Base-by-base conservation (phyloP, 2,797 vertebrate species). In the Halcyon leucocephala region DNA sequence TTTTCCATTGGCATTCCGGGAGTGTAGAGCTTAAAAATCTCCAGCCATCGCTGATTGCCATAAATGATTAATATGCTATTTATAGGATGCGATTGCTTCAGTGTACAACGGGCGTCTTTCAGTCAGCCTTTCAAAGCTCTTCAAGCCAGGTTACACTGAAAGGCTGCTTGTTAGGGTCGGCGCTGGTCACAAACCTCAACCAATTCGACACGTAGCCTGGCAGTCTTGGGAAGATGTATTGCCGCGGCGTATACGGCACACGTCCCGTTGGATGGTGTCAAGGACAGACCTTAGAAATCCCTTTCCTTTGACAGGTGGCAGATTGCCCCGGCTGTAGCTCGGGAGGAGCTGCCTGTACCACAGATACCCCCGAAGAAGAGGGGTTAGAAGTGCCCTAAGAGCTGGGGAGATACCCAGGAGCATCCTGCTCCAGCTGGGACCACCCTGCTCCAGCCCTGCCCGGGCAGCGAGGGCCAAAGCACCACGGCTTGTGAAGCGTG, bases 1-100 rank as follows among this genome's bases (percentile, higher is more conserved):
- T 85, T 51, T 74, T 49, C 90, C 84, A 61, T 78, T 72, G 95
- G 88, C 88, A 96, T 97, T 97, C 96, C 82, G 19, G 96, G 89
- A 90, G 95, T n/a, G 92, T 64, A 44, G 96, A 90, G 48, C 94
- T 96, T 79, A 93, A 92, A 35, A 91, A 90, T 70, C 67, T 89
- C 80, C 55, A 95, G 85, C 90, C 69, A 17, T 66, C 76, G 92
- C 96, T 84, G 82, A 77, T 95, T 55, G 58, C 96, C 96, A 93
- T 85, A 42, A 95, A 89, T 89, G 51, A 89, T 93, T 82, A 71
- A 35, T 77, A 39, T 12, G 37, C 70, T 88, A 61, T 54, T 73
- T 35, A 14, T 26, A 78, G 81, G 80, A n/a, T 48, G 57, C 54
- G 16, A 41, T 35, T 82, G 41, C 58, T 71, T 42, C 71, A 29